A percentile compares a stretch with the other conserved stretches of the same genome.
phyloP scores from a whole-genome alignment of 1,140 invertebrate species.

The Rhizoglyphus robini region DNA sequence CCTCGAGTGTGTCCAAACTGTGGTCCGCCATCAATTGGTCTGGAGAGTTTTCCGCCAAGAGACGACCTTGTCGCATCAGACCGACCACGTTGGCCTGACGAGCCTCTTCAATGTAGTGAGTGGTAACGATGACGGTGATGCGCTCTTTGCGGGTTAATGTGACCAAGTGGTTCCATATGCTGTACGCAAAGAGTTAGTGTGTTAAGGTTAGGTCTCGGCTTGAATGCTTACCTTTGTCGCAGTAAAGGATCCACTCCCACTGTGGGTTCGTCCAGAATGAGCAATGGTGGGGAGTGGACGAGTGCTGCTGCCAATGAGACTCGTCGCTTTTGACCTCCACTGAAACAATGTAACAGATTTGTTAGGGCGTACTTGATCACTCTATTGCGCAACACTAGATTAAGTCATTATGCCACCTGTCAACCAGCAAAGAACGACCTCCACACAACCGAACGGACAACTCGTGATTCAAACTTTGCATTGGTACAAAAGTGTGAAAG shows the following conservation, averaged over 20 bases:
- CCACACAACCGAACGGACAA: no score
- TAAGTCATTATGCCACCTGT: no score
- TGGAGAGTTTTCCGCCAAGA: slow-evolving; percentile 82
- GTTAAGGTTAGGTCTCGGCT: not conserved
- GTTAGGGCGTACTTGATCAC: not conserved
- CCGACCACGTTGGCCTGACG: slow-evolving; percentile 76
- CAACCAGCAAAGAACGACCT: no score
- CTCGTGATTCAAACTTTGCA: no score
- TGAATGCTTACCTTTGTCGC: slow-evolving; percentile 54
- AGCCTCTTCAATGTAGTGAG: slow-evolving; percentile 86
- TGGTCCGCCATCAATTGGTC: slow-evolving; percentile 65
- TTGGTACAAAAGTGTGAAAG: no score
- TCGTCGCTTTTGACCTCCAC: slow-evolving; percentile 38
- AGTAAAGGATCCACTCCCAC: slow-evolving; percentile 81
- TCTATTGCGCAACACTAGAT: no score
- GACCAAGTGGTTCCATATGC: slow-evolving; percentile 81
- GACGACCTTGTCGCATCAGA: slow-evolving; percentile 75
- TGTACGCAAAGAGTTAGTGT: slow-evolving; percentile 33
- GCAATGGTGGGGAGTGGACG: slow-evolving; percentile 37
- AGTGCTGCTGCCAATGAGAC: slow-evolving; percentile 38
- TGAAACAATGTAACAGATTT: no score
- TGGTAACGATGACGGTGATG: slow-evolving; percentile 83
- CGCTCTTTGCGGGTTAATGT: slow-evolving; percentile 61
- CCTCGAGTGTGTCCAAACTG: slow-evolving; percentile 67
- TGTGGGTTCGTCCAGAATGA: slow-evolving; percentile 48